These are phyloP conservation scores for Ellobius talpinus DNA, from an alignment of 2,113 vertebrate genomes.

Conservation along the genomic window DNA sequence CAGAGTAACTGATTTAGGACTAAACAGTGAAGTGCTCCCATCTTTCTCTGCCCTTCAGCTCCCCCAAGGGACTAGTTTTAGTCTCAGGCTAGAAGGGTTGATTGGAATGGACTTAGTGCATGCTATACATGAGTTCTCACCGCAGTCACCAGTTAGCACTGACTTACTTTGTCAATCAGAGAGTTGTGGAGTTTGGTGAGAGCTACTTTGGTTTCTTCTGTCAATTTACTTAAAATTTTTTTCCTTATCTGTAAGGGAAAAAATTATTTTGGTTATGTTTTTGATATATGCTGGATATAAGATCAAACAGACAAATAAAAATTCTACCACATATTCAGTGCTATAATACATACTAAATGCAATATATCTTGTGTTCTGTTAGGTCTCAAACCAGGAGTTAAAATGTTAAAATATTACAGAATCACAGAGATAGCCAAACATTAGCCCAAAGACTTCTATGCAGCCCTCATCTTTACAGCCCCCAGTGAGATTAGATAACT, in stretches of 20 bases:
- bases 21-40: background rate
- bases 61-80: background rate
- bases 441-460: background rate
- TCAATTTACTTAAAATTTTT: slow-evolving; percentile 94
- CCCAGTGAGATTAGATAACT: background rate
- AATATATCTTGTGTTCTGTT: slow-evolving; percentile 39
- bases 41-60: background rate
- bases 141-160: background rate
- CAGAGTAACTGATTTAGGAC: slow-evolving; percentile 40
- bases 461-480: background rate
- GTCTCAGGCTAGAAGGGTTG: background rate
- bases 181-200: slow-evolving; percentile 94
- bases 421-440: background rate
- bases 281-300: background rate
- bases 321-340: background rate
- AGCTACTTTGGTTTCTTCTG: slow-evolving; percentile 92
- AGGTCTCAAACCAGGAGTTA: slow-evolving; percentile 13
- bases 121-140: background rate
- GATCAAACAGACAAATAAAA: slow-evolving; percentile 47
- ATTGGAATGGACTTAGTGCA: slow-evolving; percentile 4
- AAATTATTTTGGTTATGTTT: slow-evolving; percentile 28
- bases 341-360: background rate
- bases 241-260: slow-evolving; percentile 89
- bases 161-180: slow-evolving; percentile 94
- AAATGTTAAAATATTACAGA: slow-evolving; percentile 15